Percentiles rank a stretch among this genome's conserved stretches.
phyloP scores from a whole-genome alignment of 2,113 vertebrate species.

The Hippocampus abdominalis region DNA sequence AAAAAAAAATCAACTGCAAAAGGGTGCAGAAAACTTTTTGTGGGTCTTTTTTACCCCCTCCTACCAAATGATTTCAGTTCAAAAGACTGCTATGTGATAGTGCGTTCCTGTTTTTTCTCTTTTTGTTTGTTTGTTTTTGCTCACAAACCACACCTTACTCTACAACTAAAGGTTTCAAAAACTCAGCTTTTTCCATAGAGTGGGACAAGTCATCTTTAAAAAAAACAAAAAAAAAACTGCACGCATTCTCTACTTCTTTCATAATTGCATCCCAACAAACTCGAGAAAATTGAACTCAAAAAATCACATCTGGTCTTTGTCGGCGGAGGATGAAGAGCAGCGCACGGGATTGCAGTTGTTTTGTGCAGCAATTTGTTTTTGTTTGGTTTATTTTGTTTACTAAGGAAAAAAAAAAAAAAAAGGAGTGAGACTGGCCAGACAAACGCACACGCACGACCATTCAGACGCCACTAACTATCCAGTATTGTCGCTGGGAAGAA shows the following conservation, averaged over 20 bases:
- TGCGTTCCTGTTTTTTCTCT: constrained; percentile 50
- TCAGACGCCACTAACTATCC: constrained; percentile 82
- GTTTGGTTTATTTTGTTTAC: constrained; percentile 44
- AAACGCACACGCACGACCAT: constrained; percentile 91
- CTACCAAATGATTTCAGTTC: constrained; percentile 33
- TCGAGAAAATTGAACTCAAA: constrained; percentile 63
- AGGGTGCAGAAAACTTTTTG: constrained; percentile 40
- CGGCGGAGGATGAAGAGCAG: constrained; percentile 71
- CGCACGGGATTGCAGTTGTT: constrained; percentile 65
- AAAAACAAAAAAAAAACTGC: constrained; percentile 66
- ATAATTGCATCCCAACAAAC: constrained; percentile 74
- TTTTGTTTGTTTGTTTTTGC: constrained; percentile 34
- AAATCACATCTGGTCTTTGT: constrained; percentile 68
- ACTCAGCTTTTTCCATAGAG: constrained; percentile 66
- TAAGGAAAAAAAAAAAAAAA: constrained; percentile 33
- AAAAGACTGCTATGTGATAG: constrained; percentile 51
- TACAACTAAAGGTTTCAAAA: constrained; percentile 60
- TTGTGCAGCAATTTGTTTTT: constrained; percentile 60
- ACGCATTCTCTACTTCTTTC: constrained; percentile 78
- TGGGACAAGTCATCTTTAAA: constrained; percentile 39
- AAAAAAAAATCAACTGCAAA: constrained; percentile 40
- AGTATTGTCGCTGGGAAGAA: constrained; percentile 82
- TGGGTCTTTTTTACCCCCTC: constrained; percentile 2
- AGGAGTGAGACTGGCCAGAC: constrained; percentile 82
- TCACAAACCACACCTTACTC: constrained; percentile 76